Conservation (phyloP, 2,113 vertebrate genomes). For the Grammomys surdaster region DNA sequence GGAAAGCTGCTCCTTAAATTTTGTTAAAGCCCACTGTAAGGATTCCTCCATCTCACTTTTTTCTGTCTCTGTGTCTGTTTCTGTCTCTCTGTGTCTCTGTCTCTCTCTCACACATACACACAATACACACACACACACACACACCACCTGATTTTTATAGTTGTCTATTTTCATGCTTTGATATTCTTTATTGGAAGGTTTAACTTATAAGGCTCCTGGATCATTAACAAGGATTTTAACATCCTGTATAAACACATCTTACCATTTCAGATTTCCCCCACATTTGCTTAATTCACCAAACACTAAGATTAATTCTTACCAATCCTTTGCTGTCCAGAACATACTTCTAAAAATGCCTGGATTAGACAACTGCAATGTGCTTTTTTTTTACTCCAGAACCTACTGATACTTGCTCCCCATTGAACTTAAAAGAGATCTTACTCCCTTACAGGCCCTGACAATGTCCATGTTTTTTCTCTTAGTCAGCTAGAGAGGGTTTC, state of each 20-base stretch:
- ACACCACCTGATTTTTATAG: not conserved
- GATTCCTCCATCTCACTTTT: not conserved
- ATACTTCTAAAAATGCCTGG: not conserved
- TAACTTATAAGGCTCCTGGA: not conserved
- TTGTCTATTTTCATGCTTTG: not conserved
- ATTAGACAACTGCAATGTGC: not conserved
- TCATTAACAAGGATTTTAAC: not conserved
- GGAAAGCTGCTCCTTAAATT: not conserved
- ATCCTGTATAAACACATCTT: not conserved
- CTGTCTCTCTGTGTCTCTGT: too few species aligned
- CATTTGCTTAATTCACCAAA: not conserved
- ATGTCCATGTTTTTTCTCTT: not conserved
- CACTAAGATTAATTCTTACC: not conserved
- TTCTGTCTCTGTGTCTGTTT: too few species aligned
- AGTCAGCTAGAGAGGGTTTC: not conserved
- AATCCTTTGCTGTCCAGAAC: not conserved
- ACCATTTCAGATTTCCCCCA: not conserved
- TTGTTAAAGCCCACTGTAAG: too few species aligned
- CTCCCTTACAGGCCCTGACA: not conserved
- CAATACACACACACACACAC: not conserved
- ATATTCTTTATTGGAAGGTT: not conserved
- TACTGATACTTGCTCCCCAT: not conserved
- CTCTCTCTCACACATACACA: not conserved
- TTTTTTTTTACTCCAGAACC: not conserved
- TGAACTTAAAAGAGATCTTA: not conserved